Percentiles rank a stretch among this genome's conserved stretches.
These are phyloP conservation scores for Hylomyscus alleni DNA, from an alignment of 2,797 vertebrate genomes.

Conservation along the genomic window DNA sequence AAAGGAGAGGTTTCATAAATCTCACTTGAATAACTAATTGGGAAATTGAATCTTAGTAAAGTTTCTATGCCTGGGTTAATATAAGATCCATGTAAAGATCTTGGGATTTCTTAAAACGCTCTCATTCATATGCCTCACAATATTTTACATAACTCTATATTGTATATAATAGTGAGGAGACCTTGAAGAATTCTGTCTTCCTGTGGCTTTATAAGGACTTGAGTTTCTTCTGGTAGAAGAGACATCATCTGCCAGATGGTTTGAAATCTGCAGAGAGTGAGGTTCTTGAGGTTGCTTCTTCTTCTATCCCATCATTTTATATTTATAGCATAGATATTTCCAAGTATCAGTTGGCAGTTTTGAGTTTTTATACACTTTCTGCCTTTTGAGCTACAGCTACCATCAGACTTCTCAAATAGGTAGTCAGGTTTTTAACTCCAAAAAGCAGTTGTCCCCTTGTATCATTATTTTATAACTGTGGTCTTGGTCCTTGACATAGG, in stretches of 20 bases:
- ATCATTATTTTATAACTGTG: background rate
- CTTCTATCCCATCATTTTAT: background rate
- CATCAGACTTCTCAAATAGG: background rate
- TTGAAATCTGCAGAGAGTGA: background rate
- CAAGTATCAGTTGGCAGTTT: background rate
- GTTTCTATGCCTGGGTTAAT: background rate
- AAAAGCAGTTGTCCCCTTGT: background rate
- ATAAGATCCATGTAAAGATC: background rate
- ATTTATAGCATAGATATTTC: background rate
- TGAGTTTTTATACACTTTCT: background rate
- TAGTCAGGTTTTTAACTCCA: background rate
- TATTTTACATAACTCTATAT: constrained; percentile 8
- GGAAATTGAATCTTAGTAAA: constrained; percentile 26
- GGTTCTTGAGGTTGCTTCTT: background rate
- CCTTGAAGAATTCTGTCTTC: background rate
- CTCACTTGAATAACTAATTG: background rate
- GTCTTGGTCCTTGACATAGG: background rate
- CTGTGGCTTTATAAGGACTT: background rate
- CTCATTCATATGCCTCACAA: background rate
- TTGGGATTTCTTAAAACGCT: background rate
- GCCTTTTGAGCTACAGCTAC: background rate
- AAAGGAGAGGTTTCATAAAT: background rate
- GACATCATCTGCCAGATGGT: background rate
- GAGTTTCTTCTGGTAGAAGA: background rate
- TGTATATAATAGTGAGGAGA: background rate